Evolutionary conservation across 2,888 invertebrate species (phyloP).

Genomic region (Drosophila recens): DNA sequence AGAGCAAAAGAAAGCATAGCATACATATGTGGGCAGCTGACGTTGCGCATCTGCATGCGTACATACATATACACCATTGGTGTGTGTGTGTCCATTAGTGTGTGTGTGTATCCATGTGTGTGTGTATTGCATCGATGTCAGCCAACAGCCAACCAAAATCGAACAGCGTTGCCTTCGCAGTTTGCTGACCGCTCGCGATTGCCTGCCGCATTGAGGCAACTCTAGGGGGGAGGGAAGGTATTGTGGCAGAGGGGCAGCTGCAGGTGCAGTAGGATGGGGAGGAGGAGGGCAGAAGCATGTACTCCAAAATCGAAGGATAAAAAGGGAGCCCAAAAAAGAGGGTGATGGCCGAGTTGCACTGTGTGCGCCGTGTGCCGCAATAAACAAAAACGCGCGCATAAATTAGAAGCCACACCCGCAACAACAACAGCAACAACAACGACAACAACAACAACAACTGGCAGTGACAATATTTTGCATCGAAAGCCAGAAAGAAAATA

Average conservation of each 20-base stretch:
- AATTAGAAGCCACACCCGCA: constrained; percentile 66
- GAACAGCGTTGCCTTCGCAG: constrained; percentile 59
- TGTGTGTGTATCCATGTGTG: constrained; percentile 10
- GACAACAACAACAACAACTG: constrained; percentile 18
- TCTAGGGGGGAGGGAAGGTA: too few relatives aligned
- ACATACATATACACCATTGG: neutral
- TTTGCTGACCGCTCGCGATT: constrained; percentile 44
- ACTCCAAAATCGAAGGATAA: constrained; percentile 21
- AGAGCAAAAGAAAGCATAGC: constrained; percentile 58
- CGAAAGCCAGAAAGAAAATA: neutral
- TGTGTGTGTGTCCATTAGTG: neutral
- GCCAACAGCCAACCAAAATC: constrained; percentile 72
- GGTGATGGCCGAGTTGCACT: neutral
- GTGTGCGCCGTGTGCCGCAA: constrained; percentile 49
- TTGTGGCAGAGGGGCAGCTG: neutral
- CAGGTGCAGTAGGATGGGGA: neutral
- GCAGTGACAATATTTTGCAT: constrained; percentile 30
- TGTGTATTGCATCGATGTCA: constrained; percentile 61
- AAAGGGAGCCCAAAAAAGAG: neutral
- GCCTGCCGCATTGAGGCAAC: constrained; percentile 7
- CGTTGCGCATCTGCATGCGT: constrained; percentile 60
- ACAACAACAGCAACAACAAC: constrained; percentile 14
- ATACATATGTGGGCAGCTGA: constrained; percentile 59
- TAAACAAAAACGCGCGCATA: constrained; percentile 75
- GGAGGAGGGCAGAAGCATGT: constrained; percentile 5